Conservation (phyloP, 2,888 invertebrate species). For the Crossocerus cetratus region DNA sequence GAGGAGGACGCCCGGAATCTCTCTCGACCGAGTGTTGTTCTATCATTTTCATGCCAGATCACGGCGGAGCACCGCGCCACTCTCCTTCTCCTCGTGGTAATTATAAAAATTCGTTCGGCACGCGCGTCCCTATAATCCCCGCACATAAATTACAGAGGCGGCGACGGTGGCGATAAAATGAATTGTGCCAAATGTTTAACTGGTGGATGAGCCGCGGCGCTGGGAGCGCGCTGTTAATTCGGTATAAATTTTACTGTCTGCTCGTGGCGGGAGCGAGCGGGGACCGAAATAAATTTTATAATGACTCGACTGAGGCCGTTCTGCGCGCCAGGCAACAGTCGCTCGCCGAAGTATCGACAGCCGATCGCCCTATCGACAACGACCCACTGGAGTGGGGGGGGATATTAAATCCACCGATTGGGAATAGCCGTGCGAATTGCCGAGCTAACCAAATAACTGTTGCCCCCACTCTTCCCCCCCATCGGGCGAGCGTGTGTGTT, state of each 20-base stretch:
- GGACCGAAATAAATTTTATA: not conserved
- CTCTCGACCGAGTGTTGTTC: too few species aligned
- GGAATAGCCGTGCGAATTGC: conserved; percentile 39
- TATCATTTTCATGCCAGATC: too few species aligned
- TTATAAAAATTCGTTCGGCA: too few species aligned
- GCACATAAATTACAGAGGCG: too few species aligned
- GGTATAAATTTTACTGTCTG: not conserved
- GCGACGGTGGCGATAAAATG: too few species aligned
- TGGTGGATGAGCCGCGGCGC: too few species aligned
- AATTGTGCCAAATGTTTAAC: too few species aligned
- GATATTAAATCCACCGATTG: conserved; percentile 48
- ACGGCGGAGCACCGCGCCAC: too few species aligned
- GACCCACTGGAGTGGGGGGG: conserved; percentile 12
- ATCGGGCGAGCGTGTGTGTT: conserved; percentile 20
- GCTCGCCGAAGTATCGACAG: conserved; percentile 42
- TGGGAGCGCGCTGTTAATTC: not conserved
- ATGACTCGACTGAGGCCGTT: not conserved
- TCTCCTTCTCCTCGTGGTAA: too few species aligned
- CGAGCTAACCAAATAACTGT: conserved; percentile 23
- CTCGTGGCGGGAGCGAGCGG: not conserved
- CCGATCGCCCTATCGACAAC: conserved; percentile 43
- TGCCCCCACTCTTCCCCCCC: conserved; percentile 4
- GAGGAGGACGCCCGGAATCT: too few species aligned
- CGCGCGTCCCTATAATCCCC: too few species aligned
- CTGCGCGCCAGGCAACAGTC: not conserved